Conservation (phyloP, 2,113 vertebrate genomes). For the Perognathus longimembris region DNA sequence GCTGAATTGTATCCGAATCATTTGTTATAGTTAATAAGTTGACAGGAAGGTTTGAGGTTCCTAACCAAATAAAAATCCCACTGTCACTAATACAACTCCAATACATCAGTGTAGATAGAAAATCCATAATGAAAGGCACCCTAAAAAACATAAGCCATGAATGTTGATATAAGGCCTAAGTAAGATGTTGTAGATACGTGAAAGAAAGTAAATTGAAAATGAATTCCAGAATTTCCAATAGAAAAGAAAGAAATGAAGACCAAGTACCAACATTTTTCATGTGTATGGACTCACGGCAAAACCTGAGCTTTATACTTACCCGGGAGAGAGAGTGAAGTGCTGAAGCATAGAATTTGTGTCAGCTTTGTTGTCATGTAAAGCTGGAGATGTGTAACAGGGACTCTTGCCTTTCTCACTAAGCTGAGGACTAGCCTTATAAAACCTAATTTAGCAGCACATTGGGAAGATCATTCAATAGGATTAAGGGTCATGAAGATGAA, state of each 20-base stretch:
- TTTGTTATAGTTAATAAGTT: not conserved
- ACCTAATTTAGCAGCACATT: too few relatives aligned
- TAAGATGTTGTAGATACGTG: not conserved
- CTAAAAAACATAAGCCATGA: not conserved
- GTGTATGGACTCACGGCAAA: not conserved
- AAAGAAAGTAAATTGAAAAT: slow-evolving; percentile 22
- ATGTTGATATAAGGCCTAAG: not conserved
- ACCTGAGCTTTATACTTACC: not conserved
- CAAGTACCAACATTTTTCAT: not conserved
- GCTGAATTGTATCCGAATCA: not conserved
- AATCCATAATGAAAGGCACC: not conserved
- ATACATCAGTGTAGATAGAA: not conserved
- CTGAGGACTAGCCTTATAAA: not conserved
- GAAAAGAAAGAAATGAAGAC: not conserved
- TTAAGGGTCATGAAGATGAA: not conserved
- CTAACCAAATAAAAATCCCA: not conserved
- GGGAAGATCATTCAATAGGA: too few relatives aligned
- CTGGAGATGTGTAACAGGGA: not conserved
- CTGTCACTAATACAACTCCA: not conserved
- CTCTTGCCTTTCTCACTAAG: not conserved
- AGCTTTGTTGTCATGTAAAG: not conserved
- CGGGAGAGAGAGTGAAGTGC: not conserved
- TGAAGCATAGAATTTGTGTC: not conserved
- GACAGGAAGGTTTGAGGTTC: not conserved
- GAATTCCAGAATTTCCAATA: not conserved